These are phyloP conservation scores for Caenorhabditis sinica DNA, from an alignment of 2,888 invertebrate genomes.

Conservation along the genomic window DNA sequence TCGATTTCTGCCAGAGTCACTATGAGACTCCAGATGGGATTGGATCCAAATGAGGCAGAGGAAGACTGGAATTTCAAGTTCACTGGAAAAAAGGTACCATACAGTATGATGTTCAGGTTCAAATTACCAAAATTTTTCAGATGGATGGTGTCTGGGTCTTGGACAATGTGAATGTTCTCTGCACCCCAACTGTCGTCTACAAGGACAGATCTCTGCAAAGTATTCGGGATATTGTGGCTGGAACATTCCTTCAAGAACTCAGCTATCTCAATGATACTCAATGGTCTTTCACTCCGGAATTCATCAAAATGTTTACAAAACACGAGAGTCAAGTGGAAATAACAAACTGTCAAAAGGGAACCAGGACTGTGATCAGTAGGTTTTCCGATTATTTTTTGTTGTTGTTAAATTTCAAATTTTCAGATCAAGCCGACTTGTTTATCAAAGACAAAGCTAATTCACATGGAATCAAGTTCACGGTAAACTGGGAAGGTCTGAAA, in stretches of 20 bases:
- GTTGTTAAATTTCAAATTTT: background rate
- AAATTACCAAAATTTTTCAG: background rate
- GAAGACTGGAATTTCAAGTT: constrained; percentile 18
- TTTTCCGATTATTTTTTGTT: no score
- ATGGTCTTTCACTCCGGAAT: background rate
- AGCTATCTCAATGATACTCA: background rate
- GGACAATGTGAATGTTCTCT: background rate
- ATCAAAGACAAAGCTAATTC: background rate
- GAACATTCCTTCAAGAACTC: background rate
- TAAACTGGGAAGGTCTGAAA: background rate
- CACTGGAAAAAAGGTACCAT: background rate
- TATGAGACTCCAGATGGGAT: constrained; percentile 8
- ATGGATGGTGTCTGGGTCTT: background rate
- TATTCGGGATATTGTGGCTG: background rate
- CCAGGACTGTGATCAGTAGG: no score
- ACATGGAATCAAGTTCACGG: background rate
- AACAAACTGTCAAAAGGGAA: background rate
- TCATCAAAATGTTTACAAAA: background rate
- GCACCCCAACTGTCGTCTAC: background rate
- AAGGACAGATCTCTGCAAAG: background rate
- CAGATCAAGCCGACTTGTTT: background rate
- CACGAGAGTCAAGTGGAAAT: background rate
- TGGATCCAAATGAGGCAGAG: background rate
- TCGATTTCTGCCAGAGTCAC: background rate
- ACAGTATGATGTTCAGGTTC: no score